A percentile compares a stretch with the other conserved stretches of the same genome.
Evolutionary conservation across 2,113 vertebrate genomes (phyloP).

Genomic region (Apodemus speciosus): DNA sequence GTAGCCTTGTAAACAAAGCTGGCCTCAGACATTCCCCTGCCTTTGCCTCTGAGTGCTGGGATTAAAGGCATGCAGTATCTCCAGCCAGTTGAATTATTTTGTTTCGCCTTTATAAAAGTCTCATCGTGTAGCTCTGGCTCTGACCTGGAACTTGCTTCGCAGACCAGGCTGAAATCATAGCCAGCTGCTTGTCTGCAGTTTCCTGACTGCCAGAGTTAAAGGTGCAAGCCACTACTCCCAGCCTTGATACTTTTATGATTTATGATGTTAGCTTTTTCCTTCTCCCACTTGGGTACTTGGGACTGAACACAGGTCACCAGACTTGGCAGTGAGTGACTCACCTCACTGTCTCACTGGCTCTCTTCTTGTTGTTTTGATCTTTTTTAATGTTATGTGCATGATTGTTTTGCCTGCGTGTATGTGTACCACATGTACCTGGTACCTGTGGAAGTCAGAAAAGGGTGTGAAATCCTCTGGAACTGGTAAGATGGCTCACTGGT

Average conservation of each 20-base stretch:
- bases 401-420: neutral
- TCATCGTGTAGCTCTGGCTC: neutral
- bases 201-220: neutral
- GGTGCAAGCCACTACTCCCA: neutral
- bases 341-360: neutral
- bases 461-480: neutral
- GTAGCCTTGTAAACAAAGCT: neutral
- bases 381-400: neutral
- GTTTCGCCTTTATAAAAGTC: neutral
- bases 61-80: too few species aligned
- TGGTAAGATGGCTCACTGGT: too few species aligned
- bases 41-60: too few species aligned
- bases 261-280: neutral
- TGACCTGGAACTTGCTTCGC: neutral
- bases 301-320: neutral
- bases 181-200: neutral
- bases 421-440: neutral
- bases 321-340: neutral
- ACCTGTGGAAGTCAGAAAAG: neutral
- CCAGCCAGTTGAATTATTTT: too few species aligned
- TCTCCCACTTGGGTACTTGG: neutral
- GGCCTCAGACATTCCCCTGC: too few species aligned
- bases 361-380: too few species aligned
- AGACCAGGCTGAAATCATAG: neutral
- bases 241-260: neutral